A percentile compares a stretch with the other conserved stretches of the same genome.
Evolutionary conservation across 2,113 vertebrate genomes (phyloP).

Genomic region (Seriola rivoliana): DNA sequence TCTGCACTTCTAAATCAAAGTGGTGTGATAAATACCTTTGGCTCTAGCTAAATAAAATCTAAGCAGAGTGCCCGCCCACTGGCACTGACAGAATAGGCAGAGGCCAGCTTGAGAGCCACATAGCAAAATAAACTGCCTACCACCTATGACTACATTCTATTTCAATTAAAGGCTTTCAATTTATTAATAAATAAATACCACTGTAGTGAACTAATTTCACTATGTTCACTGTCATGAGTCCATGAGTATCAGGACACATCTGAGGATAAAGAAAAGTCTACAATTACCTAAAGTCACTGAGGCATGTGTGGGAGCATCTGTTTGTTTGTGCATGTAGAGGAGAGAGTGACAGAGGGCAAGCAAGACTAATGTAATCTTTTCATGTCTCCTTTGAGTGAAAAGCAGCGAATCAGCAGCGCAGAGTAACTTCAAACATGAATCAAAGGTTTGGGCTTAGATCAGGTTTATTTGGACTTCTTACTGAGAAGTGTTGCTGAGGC

Average conservation of each 20-base stretch:
- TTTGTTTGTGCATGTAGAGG: neutral
- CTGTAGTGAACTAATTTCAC: neutral
- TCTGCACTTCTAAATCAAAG: neutral
- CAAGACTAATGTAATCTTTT: constrained; percentile 34
- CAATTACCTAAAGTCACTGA: neutral
- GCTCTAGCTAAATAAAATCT: neutral
- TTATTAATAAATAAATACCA: constrained; percentile 1
- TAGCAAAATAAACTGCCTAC: too few species aligned
- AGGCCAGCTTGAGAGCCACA: neutral
- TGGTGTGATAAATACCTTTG: neutral
- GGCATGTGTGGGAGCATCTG: neutral
- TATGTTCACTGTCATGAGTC: neutral
- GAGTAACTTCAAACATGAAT: constrained; percentile 21
- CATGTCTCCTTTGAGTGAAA: constrained; percentile 16
- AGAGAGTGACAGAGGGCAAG: neutral
- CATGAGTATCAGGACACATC: neutral
- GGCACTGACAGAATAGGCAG: neutral
- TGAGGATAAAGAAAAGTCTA: neutral
- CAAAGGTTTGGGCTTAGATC: constrained; percentile 4
- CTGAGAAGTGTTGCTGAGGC: neutral
- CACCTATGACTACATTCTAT: neutral
- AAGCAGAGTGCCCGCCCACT: neutral
- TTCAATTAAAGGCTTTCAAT: neutral
- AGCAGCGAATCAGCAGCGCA: constrained; percentile 39
- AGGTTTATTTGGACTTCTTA: neutral